Base-by-base conservation (phyloP, 2,888 invertebrate species). In the Bedellia somnulentella region DNA sequence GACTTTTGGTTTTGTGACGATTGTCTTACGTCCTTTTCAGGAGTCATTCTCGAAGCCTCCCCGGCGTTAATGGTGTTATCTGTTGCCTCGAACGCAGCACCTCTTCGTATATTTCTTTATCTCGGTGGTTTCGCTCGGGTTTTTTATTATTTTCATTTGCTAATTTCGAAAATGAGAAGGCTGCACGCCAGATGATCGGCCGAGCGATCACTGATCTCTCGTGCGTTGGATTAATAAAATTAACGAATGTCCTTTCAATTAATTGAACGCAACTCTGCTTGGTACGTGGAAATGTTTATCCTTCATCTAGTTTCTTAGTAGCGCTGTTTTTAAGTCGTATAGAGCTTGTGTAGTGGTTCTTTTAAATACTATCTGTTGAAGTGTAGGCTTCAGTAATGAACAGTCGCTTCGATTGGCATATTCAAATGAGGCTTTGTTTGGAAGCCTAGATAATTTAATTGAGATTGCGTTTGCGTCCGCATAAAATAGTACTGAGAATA, bases 31-130 rank as follows among this genome's bases (percentile, higher is more conserved):
- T 73, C 73, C 47, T 58, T 53, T 52, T 71, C 68, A 47, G 49
- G 59, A 57, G 61, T 62, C 66, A 63, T 61, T 53, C 52, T 50
- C 44, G 49, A 52, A 70, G 53, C 58, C 57, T 64, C 57, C 55
- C 61, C 61, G 59, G 70, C 67, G 71, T 71, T 73, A 73, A 73
- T 75, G 70, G 71, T 68, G 73, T 73, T 75, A 75, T 75, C 75
- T 70, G 45, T 54, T 53, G 56, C 57, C 62, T 62, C 60, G 70
- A 57, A 68, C 63, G 70, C 73, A 73, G 63, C 75, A 71, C 75
- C 75, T 75, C 71, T 67, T 50, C 56, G 68, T 73, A 75, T 75
- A 73, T 73, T 70, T 70, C 64, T 70, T 73, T 73, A 75, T 75
- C 75, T 73, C 70, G 71, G 66, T 59, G 56, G 47, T 64, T 63